Conservation (phyloP, 2,113 vertebrate species). For the Leuciscus idus region DNA sequence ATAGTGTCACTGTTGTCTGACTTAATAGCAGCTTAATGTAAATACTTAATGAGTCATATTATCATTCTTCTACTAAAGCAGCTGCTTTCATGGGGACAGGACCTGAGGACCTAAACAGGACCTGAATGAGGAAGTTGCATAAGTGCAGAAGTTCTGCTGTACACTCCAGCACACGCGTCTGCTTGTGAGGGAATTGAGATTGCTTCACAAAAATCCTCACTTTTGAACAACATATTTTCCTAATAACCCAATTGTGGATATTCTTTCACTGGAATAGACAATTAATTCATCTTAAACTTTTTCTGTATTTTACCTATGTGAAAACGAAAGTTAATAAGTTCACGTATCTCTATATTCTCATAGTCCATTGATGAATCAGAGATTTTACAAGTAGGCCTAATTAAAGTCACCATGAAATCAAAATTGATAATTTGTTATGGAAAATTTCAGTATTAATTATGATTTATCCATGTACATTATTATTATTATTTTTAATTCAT, state of each 20-base stretch:
- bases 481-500: too few relatives aligned
- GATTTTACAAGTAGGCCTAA: too few relatives aligned
- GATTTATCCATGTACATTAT: too few relatives aligned
- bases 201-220: slow-evolving; percentile 2
- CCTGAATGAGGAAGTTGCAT: slow-evolving; percentile 10
- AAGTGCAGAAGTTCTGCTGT: not conserved
- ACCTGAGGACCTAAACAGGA: too few relatives aligned
- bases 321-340: not conserved
- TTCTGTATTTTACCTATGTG: not conserved
- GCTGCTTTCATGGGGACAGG: not conserved
- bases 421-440: too few relatives aligned
- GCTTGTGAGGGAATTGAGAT: not conserved
- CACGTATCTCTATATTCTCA: too few relatives aligned
- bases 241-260: not conserved
- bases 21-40: too few relatives aligned
- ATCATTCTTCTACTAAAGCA: not conserved
- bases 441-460: too few relatives aligned
- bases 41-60: not conserved
- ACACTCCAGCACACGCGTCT: not conserved
- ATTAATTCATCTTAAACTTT: not conserved
- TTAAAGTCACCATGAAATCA: too few relatives aligned
- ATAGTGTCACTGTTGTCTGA: not conserved
- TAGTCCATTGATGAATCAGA: too few relatives aligned
- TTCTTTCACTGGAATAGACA: not conserved
- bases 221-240: slow-evolving; percentile 46